phyloP scores from a whole-genome alignment of 1,140 invertebrate species.

The Orchesella cincta region DNA sequence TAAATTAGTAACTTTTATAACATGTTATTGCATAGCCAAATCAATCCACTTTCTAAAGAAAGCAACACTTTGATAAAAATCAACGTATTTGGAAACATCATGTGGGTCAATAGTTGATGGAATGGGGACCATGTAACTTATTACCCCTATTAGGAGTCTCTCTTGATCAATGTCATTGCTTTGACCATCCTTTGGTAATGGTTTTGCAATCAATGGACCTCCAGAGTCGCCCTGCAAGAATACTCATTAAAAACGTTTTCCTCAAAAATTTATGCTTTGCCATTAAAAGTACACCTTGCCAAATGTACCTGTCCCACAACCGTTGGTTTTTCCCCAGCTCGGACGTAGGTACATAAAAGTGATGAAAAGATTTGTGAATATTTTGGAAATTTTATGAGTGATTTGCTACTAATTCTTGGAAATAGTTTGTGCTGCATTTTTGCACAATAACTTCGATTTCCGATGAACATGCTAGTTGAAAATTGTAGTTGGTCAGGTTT shows the following conservation, averaged over 20 bases:
- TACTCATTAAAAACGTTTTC: background rate
- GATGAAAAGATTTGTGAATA: slow-evolving; percentile 1
- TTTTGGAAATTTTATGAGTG: slow-evolving; percentile 7
- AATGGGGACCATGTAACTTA: slow-evolving; percentile 22
- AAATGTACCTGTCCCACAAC: background rate
- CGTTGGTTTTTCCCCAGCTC: background rate
- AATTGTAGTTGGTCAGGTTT: slow-evolving; percentile 17
- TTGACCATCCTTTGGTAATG: background rate
- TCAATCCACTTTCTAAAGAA: slow-evolving; percentile 29
- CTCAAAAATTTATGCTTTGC: background rate
- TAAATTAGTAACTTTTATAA: background rate
- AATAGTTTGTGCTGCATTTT: background rate
- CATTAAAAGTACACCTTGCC: slow-evolving; percentile 21
- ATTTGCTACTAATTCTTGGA: background rate
- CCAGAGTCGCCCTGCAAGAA: slow-evolving; percentile 35
- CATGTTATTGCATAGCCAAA: slow-evolving; percentile 27
- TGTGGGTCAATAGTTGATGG: background rate
- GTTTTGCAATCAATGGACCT: slow-evolving; percentile 4
- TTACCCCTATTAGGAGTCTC: slow-evolving; percentile 28
- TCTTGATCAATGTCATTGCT: too few species aligned
- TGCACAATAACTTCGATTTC: slow-evolving; percentile 12
- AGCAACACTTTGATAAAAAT: slow-evolving; percentile 32
- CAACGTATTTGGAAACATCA: slow-evolving; percentile 18
- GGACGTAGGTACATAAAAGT: slow-evolving; percentile 22
- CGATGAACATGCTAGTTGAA: background rate